Evolutionary conservation across 1,140 invertebrate genomes (phyloP).

Genomic region (Globodera rostochiensis): DNA sequence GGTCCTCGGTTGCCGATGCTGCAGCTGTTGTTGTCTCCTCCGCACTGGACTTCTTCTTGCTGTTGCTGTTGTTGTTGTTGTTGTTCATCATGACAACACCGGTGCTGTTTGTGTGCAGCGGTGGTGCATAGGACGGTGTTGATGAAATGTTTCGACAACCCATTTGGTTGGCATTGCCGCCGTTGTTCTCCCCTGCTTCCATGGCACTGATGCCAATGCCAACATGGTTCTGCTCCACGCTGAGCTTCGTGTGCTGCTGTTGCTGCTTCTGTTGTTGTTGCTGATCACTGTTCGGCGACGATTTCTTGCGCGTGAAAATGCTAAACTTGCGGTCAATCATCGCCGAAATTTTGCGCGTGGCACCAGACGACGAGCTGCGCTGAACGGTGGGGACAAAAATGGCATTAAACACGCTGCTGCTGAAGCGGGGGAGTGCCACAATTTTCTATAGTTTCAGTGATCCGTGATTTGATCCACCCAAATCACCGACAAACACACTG

Average conservation of each 20-base stretch:
- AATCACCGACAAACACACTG: too few relatives aligned
- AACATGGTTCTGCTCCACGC: background rate
- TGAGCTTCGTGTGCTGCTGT: conserved; percentile 1
- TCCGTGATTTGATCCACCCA: too few relatives aligned
- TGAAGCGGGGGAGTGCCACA: too few relatives aligned
- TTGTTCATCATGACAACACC: conserved; percentile 5
- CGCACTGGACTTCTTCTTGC: conserved; percentile 53
- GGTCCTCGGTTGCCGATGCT: background rate
- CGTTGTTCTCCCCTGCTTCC: background rate
- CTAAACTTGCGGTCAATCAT: conserved; percentile 65
- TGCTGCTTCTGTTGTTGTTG: background rate
- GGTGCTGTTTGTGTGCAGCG: conserved; percentile 6
- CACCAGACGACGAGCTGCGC: conserved; percentile 61
- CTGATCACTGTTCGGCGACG: conserved; percentile 59
- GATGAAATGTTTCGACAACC: conserved; percentile 55
- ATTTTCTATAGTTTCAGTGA: background rate
- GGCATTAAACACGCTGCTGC: too few relatives aligned
- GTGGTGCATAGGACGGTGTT: conserved; percentile 44
- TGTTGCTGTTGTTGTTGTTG: conserved; percentile 24
- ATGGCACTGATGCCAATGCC: background rate
- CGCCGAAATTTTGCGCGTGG: conserved; percentile 64
- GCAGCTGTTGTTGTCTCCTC: conserved; percentile 29
- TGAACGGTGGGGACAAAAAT: conserved; percentile 30
- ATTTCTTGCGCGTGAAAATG: conserved; percentile 64
- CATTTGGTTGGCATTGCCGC: conserved; percentile 33